Conservation (phyloP, 2,888 invertebrate genomes). For the Rhopalosiphum nymphaeae region DNA sequence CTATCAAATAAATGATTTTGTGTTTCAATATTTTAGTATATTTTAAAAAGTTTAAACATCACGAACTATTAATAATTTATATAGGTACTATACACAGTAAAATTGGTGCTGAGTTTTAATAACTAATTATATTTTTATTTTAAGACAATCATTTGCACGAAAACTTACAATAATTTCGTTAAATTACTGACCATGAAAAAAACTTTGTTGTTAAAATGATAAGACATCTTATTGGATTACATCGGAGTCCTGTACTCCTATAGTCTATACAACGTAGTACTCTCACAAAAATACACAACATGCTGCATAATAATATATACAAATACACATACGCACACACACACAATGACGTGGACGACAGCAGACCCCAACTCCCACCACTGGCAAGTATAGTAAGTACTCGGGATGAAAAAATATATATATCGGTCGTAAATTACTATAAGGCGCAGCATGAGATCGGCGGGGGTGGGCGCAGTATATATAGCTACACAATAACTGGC, state of each 20-base stretch:
- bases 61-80: background rate
- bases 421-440: slow-evolving; percentile 42
- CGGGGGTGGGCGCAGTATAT: slow-evolving; percentile 38
- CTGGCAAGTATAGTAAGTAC: background rate
- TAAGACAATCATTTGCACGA: background rate
- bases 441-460: slow-evolving; percentile 53
- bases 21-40: background rate
- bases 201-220: background rate
- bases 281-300: background rate
- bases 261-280: background rate
- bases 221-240: slow-evolving; percentile 15
- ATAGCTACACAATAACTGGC: slow-evolving; percentile 46
- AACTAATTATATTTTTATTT: background rate
- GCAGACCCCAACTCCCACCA: slow-evolving; percentile 41
- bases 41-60: background rate
- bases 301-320: background rate
- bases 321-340: background rate
- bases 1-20: background rate
- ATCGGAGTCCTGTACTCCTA: background rate
- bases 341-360: background rate
- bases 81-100: background rate
- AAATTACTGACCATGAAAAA: background rate
- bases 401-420: slow-evolving; percentile 27
- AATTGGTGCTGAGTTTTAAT: background rate
- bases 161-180: background rate